Evolutionary conservation across 2,113 vertebrate genomes (phyloP).

Genomic region (Ancistrus triradiatus): DNA sequence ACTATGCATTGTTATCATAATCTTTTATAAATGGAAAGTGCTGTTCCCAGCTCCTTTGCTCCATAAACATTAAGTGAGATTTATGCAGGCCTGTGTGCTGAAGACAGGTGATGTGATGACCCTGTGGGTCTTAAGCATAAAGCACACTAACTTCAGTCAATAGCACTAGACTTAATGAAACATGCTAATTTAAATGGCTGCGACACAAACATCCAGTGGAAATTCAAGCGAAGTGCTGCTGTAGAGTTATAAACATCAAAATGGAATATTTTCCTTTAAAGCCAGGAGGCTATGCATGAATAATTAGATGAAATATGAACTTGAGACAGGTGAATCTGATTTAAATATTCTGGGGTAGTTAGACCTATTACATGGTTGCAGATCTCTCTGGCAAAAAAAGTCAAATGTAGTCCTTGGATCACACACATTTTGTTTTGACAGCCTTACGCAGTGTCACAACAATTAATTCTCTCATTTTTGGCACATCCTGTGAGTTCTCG

Average conservation of each 20-base stretch:
- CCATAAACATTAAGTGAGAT: too few species aligned
- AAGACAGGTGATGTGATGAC: constrained; percentile 38
- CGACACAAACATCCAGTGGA: constrained; percentile 37
- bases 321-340: constrained; percentile 43
- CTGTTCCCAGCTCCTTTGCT: too few species aligned
- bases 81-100: background rate
- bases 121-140: constrained; percentile 25
- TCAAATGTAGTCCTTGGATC: too few species aligned
- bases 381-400: constrained; percentile 3
- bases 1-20: too few species aligned
- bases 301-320: constrained; percentile 50
- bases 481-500: too few species aligned
- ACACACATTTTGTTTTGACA: constrained; percentile 10
- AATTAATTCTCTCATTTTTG: too few species aligned
- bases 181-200: constrained; percentile 45
- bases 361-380: constrained; percentile 48
- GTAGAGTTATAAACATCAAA: constrained; percentile 30
- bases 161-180: constrained; percentile 52
- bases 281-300: constrained; percentile 52
- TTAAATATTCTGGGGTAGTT: constrained; percentile 48
- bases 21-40: too few species aligned
- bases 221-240: constrained; percentile 21
- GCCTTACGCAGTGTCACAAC: too few species aligned
- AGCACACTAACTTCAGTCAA: constrained; percentile 43
- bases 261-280: constrained; percentile 45